phyloP scores from a whole-genome alignment of 1,140 invertebrate species.

The Zaprionus nigranus region DNA sequence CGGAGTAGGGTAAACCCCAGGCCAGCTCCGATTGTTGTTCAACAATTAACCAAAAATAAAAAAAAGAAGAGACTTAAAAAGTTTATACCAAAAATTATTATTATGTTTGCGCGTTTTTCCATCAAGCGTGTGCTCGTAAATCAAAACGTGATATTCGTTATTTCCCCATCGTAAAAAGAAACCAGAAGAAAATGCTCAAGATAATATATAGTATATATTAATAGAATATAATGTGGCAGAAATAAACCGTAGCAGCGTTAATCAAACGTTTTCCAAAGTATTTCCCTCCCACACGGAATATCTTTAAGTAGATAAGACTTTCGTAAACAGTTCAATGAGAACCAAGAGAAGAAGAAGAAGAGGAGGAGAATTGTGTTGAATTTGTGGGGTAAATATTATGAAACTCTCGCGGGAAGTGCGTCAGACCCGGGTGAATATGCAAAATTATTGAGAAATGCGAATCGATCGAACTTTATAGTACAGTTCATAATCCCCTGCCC shows the following conservation, averaged over 20 bases:
- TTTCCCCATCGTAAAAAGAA: slow-evolving; percentile 32
- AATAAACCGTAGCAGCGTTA: slow-evolving; percentile 11
- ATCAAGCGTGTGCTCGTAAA: slow-evolving; percentile 55
- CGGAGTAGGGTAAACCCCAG: not conserved
- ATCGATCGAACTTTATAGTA: not conserved
- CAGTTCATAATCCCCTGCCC: not conserved
- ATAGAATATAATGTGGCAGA: not conserved
- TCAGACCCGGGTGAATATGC: not conserved
- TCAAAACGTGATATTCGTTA: slow-evolving; percentile 58
- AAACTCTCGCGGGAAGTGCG: not conserved
- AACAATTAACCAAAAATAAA: slow-evolving; percentile 21
- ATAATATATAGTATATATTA: not conserved
- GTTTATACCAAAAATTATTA: slow-evolving; percentile 28
- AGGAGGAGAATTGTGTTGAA: not conserved
- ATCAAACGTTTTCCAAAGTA: slow-evolving; percentile 15
- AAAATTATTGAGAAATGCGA: slow-evolving; percentile 3
- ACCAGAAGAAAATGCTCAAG: not conserved
- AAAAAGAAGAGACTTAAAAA: slow-evolving; percentile 7
- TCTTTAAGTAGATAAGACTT: not conserved
- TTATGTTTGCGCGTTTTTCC: slow-evolving; percentile 40
- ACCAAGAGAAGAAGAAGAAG: not conserved
- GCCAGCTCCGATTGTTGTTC: slow-evolving; percentile 11
- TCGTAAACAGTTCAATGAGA: slow-evolving; percentile 1
- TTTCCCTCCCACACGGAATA: not conserved
- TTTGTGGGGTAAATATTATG: slow-evolving; percentile 5